phyloP scores from a whole-genome alignment of 2,797 vertebrate species.

The Gymnodraco acuticeps region DNA sequence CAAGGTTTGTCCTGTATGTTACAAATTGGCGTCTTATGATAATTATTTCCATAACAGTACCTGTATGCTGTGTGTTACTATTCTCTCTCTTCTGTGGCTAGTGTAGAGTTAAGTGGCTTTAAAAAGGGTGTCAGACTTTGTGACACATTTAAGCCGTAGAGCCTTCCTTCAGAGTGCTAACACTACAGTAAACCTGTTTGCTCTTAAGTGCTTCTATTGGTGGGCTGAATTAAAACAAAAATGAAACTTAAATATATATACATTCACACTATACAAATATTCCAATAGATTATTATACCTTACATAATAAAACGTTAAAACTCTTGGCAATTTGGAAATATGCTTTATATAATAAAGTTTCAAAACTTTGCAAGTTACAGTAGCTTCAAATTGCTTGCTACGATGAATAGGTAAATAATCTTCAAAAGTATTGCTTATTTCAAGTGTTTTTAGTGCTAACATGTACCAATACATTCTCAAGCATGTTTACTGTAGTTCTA shows the following conservation, averaged over 20 bases:
- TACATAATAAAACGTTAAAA: not conserved
- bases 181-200: not conserved
- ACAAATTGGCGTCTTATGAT: no score
- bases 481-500: no score
- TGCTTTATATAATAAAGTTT: not conserved
- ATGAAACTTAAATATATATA: not conserved
- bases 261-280: no score
- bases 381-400: not conserved
- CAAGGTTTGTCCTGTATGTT: no score
- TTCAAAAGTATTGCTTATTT: no score
- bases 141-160: not conserved
- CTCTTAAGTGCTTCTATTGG: not conserved
- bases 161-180: conserved; percentile 1
- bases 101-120: not conserved
- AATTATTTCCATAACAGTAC: no score
- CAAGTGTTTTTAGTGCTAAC: not conserved
- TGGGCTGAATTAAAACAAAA: not conserved
- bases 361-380: not conserved
- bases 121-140: conserved; percentile 2
- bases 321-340: not conserved
- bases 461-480: not conserved
- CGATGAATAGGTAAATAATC: not conserved
- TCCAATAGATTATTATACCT: no score
- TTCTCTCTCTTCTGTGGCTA: not conserved
- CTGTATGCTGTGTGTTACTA: not conserved